Conservation (phyloP, 2,797 vertebrate genomes). For the Megalops cyprinoides region DNA sequence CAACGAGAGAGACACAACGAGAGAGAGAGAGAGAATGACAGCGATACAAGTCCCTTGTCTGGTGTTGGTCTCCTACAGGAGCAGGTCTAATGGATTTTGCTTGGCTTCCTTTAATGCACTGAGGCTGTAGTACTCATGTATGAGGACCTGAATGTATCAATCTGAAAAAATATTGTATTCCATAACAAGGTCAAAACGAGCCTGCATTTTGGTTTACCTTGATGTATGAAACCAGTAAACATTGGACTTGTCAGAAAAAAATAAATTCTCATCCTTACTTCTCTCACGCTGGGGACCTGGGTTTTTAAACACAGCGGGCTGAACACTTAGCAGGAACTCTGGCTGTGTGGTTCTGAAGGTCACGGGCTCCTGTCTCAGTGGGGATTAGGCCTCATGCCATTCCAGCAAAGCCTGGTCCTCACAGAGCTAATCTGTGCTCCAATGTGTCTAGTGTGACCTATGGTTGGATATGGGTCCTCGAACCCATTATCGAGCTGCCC, state of each 20-base stretch:
- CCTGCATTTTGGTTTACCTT: background rate
- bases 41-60: too few species aligned
- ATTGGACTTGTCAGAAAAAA: background rate
- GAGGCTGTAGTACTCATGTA: background rate
- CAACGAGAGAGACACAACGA: background rate
- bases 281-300: background rate
- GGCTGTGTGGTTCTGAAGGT: background rate
- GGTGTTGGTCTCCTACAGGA: too few species aligned
- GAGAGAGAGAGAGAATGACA: background rate
- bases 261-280: background rate
- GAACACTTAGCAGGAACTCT: background rate
- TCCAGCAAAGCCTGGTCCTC: too few species aligned
- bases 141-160: constrained; percentile 21
- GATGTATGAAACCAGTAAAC: background rate
- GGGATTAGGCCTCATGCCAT: too few species aligned
- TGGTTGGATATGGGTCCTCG: too few species aligned
- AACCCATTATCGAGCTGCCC: background rate
- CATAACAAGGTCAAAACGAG: background rate
- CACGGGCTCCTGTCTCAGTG: background rate
- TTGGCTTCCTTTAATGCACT: background rate
- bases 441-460: background rate
- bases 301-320: background rate
- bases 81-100: background rate
- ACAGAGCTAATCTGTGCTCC: too few species aligned
- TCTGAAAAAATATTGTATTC: constrained; percentile 24